Percentiles rank a stretch among this genome's conserved stretches.
phyloP scores from a whole-genome alignment of 2,888 invertebrate genomes.

The Leptopterna dolabrata region DNA sequence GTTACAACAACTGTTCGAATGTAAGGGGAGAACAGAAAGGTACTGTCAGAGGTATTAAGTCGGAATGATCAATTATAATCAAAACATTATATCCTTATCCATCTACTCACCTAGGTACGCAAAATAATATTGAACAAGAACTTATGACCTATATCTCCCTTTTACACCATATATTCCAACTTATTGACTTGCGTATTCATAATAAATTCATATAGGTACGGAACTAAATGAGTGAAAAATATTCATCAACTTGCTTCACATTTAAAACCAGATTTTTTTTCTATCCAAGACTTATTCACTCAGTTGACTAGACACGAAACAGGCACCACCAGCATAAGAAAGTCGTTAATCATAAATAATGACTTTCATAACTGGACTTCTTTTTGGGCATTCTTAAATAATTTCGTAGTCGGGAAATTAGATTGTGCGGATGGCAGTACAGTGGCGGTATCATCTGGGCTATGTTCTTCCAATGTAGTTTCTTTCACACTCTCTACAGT shows the following conservation, averaged over 20 bases:
- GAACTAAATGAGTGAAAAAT: not conserved
- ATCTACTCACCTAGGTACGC: not conserved
- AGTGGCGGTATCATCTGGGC: not conserved
- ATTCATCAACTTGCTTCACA: not conserved
- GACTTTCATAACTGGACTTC: conserved; percentile 57
- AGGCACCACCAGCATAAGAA: not conserved
- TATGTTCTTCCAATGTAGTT: not conserved
- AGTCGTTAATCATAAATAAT: not conserved
- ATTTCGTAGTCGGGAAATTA: conserved; percentile 49
- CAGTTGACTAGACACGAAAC: conserved; percentile 4
- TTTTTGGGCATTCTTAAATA: conserved; percentile 57
- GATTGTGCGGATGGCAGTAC: conserved; percentile 41
- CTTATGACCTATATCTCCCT: not conserved
- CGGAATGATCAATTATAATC: not conserved
- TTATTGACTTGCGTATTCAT: not conserved
- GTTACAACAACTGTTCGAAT: too few species aligned
- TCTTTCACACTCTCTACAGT: not conserved
- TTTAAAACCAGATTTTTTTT: not conserved
- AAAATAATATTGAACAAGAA: not conserved
- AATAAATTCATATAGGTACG: not conserved
- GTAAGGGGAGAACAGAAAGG: not conserved
- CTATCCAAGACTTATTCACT: not conserved
- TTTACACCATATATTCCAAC: not conserved
- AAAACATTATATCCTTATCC: not conserved
- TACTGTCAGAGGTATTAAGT: not conserved